Base-by-base conservation (phyloP, 2,113 vertebrate species). In the Andinoacara biseriatus region DNA sequence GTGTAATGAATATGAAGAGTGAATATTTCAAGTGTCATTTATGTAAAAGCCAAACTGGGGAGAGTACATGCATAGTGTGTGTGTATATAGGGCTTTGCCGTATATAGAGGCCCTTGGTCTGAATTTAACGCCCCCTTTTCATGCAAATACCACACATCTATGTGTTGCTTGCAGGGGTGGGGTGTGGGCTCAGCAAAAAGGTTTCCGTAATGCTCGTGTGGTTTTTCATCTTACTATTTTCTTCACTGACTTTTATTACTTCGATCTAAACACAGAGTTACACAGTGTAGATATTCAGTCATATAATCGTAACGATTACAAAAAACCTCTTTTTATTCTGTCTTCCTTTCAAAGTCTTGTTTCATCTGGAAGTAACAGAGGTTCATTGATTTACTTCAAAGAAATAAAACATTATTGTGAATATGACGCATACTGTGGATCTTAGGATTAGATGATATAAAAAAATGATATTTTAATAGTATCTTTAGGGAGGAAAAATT, bases 121-220 rank as follows among this genome's bases (percentile, higher is more conserved):
- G 5, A 57, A 15, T 35, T 72, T 31, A 18, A 81, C 65, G 5
- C 57, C 62, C 46, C 11, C n/a, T 20, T 46, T 52, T 81, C 43
- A 75, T 58, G 43, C 75, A 22, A 22, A 1, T 2, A 46, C 65
- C 76, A 58, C 81, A 84, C 3, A 24, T 18, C 7, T 17, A 35
- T 67, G 13, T 65, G 58, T 14, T 74, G 35, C 22, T 54, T 61
- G 20, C 76, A 49, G 77, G 83, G 20, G 54, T 5, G 1, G 10
- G 2, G 31, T 1, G 77, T 63, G 74, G 56, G 74, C 67, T 79
- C 38, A 52, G 69, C 40, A 40, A 2, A 4, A 1, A 43, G 5
- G 74, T 88, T 85, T 92, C 86, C 14, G 1, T 85, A 76, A 74
- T 57, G 29, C 60, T 10, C 61, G 11, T 83, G 89, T 86, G 85